Percentiles rank a stretch among this genome's conserved stretches.
Evolutionary conservation across 2,113 vertebrate genomes (phyloP).

Genomic region (Fukomys damarensis): DNA sequence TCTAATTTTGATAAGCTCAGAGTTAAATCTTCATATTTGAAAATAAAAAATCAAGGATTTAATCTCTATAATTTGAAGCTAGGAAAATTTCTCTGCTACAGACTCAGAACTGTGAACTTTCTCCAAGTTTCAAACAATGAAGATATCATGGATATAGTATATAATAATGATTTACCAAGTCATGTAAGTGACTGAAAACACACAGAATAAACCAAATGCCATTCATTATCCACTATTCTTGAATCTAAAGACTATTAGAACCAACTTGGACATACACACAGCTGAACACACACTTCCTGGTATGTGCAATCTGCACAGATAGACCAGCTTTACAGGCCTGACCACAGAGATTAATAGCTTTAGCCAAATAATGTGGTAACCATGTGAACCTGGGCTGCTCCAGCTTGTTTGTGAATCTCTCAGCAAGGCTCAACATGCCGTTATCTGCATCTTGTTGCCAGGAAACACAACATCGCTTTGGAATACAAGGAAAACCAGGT

Average conservation of each 20-base stretch:
- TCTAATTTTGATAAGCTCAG: constrained; percentile 23
- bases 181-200: constrained; percentile 64
- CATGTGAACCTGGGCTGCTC: constrained; percentile 88
- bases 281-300: constrained; percentile 86
- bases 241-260: constrained; percentile 74
- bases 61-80: constrained; percentile 7
- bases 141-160: background rate
- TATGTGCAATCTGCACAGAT: constrained; percentile 84
- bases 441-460: constrained; percentile 90
- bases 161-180: constrained; percentile 30
- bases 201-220: constrained; percentile 64
- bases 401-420: constrained; percentile 87
- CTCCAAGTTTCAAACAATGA: constrained; percentile 45
- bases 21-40: constrained; percentile 48
- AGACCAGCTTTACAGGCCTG: constrained; percentile 86
- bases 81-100: constrained; percentile 36
- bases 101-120: background rate
- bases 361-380: constrained; percentile 88
- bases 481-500: constrained; percentile 81
- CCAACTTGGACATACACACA: constrained; percentile 73
- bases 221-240: constrained; percentile 71
- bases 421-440: constrained; percentile 85
- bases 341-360: constrained; percentile 89
- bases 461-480: constrained; percentile 84
- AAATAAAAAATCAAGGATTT: constrained; percentile 59